A percentile compares a stretch with the other conserved stretches of the same genome.
phyloP scores from a whole-genome alignment of 2,113 vertebrate species.

The Syrrhaptes paradoxus region DNA sequence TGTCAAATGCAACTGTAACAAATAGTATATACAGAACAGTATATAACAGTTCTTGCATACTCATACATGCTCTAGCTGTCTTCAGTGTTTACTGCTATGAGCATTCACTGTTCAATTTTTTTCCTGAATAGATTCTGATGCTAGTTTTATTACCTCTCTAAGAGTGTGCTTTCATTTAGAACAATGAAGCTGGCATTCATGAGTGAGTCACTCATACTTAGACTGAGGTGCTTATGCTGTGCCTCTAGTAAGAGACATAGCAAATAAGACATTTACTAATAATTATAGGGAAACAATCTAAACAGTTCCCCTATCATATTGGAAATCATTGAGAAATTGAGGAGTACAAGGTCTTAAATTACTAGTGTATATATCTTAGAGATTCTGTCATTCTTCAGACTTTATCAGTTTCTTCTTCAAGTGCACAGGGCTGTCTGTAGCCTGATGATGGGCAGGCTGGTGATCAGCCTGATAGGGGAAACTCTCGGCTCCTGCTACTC shows the following conservation, averaged over 20 bases:
- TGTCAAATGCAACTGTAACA: not conserved
- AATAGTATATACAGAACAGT: not conserved
- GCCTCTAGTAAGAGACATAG: not conserved
- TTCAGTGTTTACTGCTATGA: not conserved
- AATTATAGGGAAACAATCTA: not conserved
- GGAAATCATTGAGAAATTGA: not conserved
- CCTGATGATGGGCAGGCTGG: not conserved
- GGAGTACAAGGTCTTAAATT: not conserved
- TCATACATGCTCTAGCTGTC: not conserved
- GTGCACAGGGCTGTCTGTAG: not conserved
- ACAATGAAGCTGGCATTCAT: not conserved
- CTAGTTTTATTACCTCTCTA: not conserved
- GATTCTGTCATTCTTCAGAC: not conserved
- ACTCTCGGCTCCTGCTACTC: not conserved
- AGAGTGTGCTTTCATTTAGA: not conserved
- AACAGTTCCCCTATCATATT: not conserved
- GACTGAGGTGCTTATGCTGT: not conserved
- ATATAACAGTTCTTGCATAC: not conserved
- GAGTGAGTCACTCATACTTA: conserved; percentile 3
- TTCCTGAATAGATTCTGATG: not conserved
- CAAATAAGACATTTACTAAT: not conserved
- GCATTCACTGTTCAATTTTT: not conserved
- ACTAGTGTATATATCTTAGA: not conserved
- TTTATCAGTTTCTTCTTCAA: not conserved
- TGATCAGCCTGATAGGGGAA: not conserved